Conservation (phyloP, 2,888 invertebrate species). For the Plebejus anna region DNA sequence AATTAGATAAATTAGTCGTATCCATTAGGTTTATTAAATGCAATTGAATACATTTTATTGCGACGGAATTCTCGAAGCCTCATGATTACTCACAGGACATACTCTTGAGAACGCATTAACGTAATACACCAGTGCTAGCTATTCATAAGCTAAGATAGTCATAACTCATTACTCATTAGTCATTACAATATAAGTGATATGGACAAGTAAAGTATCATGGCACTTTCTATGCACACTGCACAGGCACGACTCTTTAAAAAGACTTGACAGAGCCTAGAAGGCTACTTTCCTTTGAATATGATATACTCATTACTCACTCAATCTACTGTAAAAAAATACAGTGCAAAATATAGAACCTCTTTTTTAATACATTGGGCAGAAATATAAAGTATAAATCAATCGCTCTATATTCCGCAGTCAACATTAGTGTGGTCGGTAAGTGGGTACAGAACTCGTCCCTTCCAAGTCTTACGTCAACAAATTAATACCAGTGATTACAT, state of each 20-base stretch:
- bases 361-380: background rate
- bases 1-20: background rate
- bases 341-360: background rate
- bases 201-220: background rate
- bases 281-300: no score
- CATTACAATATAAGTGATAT: background rate
- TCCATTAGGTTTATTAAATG: background rate
- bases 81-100: background rate
- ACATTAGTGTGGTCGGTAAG: background rate
- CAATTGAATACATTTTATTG: background rate
- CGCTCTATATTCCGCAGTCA: background rate
- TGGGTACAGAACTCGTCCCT: background rate
- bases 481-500: constrained; percentile 3
- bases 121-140: background rate
- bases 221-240: no score
- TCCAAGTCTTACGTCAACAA: background rate
- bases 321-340: no score
- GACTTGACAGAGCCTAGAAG: no score
- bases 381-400: background rate
- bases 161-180: no score
- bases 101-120: background rate
- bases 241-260: no score
- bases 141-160: background rate
- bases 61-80: background rate
- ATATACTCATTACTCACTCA: no score